Base-by-base conservation (phyloP, 2,888 invertebrate genomes). In the Ichneumoninae sp. region DNA sequence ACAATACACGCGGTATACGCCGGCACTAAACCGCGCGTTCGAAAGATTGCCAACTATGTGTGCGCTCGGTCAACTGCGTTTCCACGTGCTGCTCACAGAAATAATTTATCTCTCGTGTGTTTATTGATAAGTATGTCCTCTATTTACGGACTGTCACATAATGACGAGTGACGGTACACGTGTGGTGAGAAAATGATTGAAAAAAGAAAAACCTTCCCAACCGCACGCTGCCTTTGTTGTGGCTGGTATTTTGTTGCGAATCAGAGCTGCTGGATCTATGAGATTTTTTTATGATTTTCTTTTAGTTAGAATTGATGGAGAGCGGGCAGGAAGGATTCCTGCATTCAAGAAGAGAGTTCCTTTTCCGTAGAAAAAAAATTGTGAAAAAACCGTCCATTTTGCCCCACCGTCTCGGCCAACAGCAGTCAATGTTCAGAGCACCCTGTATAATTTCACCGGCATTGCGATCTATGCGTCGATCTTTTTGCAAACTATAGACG, bases 11-110 rank as follows among this genome's bases (percentile, higher is more conserved):
- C 40, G 22, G 26, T 10, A 47, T 68, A 22, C 10, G 13, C 22
- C 62, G 22, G 47, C 44, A 10, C 13, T 22, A 22, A 47, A 74
- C 57, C 57, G 60, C 60, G 60, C 62, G 74, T 74, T 74, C 60
- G 44, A 77, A 77, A 69, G 69, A 78, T 78, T 62, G 70, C 78
- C 69, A 70, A 69, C 78, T 78, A 70, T 60, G 69, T 44, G 26
- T 22, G 44, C 26, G 22, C 19, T 22, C 44, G 57, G 40, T 68
- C 76, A 40, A 66, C 69, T 62, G 77, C 69, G 44, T 70, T 78
- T 69, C 50, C 44, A 77, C 68, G 69, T 60, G 68, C 68, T 36
- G n/a, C 62, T 30, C 44, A 8, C 57, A 69, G 54, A 69, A 69
- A 52, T 8, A 54, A 50, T 66, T 22, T 52, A 40, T 75, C 33